phyloP scores from a whole-genome alignment of 2,888 invertebrate genomes.

The Platycnemis pennipes region DNA sequence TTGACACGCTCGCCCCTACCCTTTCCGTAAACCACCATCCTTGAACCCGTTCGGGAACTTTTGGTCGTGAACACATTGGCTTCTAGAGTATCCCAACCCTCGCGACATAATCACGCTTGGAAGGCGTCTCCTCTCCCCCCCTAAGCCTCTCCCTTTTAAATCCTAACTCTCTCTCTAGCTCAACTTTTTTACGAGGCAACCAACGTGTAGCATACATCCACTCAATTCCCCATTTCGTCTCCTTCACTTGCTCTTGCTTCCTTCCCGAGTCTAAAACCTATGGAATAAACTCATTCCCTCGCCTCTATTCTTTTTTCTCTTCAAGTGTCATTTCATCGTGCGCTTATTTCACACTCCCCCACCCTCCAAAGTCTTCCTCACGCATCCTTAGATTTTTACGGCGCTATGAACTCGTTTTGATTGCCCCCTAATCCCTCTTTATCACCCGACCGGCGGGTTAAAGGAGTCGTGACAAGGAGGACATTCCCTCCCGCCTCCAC shows the following conservation, averaged over 20 bases:
- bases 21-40: background rate
- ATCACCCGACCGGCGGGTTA: background rate
- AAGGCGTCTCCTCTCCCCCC: background rate
- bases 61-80: conserved; percentile 11
- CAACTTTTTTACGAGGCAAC: conserved; percentile 28
- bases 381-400: conserved; percentile 23
- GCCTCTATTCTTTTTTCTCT: background rate
- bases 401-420: conserved; percentile 13
- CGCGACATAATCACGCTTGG: background rate
- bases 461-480: background rate
- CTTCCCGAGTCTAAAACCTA: background rate
- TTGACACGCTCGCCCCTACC: background rate
- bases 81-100: background rate
- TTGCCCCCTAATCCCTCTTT: background rate
- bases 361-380: background rate
- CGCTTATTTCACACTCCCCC: background rate
- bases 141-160: conserved; percentile 2
- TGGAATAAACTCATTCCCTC: background rate
- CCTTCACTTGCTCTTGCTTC: background rate
- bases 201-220: background rate
- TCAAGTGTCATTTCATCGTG: background rate
- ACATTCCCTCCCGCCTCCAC: background rate
- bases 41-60: background rate
- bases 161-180: background rate
- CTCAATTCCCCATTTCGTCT: background rate